Conservation (phyloP, 2,888 invertebrate species). For the Erpobdella octoculata region DNA sequence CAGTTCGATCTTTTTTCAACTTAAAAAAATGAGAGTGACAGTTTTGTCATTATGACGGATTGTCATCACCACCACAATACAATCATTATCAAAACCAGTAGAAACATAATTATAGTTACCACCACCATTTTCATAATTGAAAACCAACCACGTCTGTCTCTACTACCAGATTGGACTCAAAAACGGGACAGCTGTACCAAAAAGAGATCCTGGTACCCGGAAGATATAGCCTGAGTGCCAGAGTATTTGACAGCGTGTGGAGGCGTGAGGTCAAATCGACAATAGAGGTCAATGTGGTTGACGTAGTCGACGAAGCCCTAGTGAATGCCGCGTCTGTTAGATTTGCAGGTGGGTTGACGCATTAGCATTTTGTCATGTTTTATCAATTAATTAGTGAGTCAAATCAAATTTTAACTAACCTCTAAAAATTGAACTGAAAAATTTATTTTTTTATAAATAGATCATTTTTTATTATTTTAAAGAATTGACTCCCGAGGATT, state of each 20-base stretch:
- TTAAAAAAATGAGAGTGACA: no score
- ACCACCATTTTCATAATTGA: background rate
- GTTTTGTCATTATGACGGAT: no score
- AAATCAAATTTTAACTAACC: no score
- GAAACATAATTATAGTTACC: background rate
- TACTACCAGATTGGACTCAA: slow-evolving; percentile 63
- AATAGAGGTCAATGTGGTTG: slow-evolving; percentile 61
- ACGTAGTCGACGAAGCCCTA: slow-evolving; percentile 89
- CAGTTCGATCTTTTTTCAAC: no score
- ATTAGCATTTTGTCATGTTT: no score
- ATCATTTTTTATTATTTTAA: background rate
- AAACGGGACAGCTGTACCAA: slow-evolving; percentile 92
- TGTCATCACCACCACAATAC: no score
- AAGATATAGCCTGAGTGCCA: slow-evolving; percentile 68
- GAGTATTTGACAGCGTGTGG: slow-evolving; percentile 71
- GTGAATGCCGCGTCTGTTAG: slow-evolving; percentile 88
- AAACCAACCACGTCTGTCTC: background rate
- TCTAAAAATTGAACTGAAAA: background rate
- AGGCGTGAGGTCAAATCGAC: slow-evolving; percentile 86
- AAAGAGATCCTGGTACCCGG: slow-evolving; percentile 82
- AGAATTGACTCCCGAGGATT: background rate
- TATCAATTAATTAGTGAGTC: no score
- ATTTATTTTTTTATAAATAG: background rate
- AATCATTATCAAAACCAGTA: background rate
- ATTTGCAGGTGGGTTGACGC: slow-evolving; percentile 55